These are phyloP conservation scores for Vultur gryphus DNA, from an alignment of 2,797 vertebrate species.

Conservation along the genomic window DNA sequence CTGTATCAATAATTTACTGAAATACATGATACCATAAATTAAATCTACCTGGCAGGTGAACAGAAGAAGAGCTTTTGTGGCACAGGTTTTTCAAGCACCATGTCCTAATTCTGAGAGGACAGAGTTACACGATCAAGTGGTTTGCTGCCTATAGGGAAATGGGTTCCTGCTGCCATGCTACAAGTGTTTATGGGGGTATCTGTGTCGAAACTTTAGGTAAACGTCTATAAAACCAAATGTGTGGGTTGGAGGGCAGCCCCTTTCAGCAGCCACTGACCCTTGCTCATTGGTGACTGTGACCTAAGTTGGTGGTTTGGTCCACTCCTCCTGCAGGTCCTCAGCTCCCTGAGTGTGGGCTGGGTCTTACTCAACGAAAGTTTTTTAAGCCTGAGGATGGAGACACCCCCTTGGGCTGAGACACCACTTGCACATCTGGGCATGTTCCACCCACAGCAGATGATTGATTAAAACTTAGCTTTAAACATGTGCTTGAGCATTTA, in stretches of 20 bases:
- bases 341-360: fast-evolving
- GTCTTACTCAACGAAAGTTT: background rate
- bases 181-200: background rate
- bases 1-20: constrained; percentile 47
- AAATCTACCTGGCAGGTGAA: background rate
- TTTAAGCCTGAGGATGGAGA: background rate
- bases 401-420: background rate
- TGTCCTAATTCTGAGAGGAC: background rate
- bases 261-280: background rate
- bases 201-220: background rate
- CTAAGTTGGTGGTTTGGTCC: background rate
- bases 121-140: background rate
- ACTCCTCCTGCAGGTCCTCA: background rate
- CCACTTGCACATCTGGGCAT: background rate
- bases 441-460: background rate
- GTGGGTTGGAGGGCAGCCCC: background rate
- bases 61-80: background rate
- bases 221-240: fast-evolving
- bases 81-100: background rate
- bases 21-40: constrained; percentile 4
- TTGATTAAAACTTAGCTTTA: background rate
- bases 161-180: background rate
- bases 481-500: fast-evolving
- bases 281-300: background rate
- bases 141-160: background rate